Evolutionary conservation across 2,888 invertebrate species (phyloP).

Genomic region (Noctua fimbriata): DNA sequence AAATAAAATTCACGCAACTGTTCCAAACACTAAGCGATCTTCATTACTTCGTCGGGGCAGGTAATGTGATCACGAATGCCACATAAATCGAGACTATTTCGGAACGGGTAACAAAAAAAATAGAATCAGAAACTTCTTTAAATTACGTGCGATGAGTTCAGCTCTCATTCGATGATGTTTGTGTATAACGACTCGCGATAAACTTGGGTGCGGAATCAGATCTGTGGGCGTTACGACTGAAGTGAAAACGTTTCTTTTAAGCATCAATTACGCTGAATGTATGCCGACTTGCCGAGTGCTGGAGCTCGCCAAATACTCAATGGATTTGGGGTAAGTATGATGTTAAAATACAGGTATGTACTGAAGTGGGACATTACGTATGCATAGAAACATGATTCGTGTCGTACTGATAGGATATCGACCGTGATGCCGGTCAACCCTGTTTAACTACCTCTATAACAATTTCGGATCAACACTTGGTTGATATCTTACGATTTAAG

Average conservation of each 20-base stretch:
- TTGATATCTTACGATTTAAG: not conserved
- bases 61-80: conserved; percentile 56
- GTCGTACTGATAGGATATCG: conserved; percentile 40
- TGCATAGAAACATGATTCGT: conserved; percentile 46
- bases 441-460: not conserved
- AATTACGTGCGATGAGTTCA: conserved; percentile 69
- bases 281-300: not conserved
- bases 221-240: conserved; percentile 30
- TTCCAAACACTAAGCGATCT: not conserved
- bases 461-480: not conserved
- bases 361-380: conserved; percentile 36
- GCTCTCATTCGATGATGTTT: conserved; percentile 63
- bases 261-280: conserved; percentile 44
- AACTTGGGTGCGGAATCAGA: conserved; percentile 43
- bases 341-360: conserved; percentile 34
- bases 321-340: conserved; percentile 40
- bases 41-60: conserved; percentile 21
- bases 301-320: conserved; percentile 28
- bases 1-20: conserved; percentile 16
- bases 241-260: conserved; percentile 43
- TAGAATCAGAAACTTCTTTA: conserved; percentile 62
- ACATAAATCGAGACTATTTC: conserved; percentile 75
- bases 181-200: conserved; percentile 34
- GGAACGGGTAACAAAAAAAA: conserved; percentile 61
- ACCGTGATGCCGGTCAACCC: conserved; percentile 19